Conservation (phyloP, 2,113 vertebrate genomes). For the Picathartes gymnocephalus region DNA sequence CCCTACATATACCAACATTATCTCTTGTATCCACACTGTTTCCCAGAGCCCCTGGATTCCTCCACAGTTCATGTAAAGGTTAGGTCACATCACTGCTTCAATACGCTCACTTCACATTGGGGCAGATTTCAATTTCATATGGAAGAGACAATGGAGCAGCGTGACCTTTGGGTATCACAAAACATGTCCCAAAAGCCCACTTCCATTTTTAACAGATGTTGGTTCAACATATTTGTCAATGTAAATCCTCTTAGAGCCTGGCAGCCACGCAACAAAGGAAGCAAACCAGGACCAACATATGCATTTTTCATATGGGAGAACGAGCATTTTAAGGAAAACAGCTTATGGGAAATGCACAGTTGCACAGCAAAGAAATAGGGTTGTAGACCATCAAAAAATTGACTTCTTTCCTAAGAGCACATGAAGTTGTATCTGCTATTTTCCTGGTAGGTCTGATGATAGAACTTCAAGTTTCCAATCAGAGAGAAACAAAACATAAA, state of each 20-base stretch:
- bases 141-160: slow-evolving; percentile 7
- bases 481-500: not conserved
- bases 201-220: slow-evolving; percentile 33
- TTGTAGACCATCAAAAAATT: not conserved
- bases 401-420: not conserved
- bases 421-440: not conserved
- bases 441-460: not conserved
- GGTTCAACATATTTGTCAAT: not conserved
- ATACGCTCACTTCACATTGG: not conserved
- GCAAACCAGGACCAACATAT: not conserved
- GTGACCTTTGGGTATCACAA: not conserved
- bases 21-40: not conserved
- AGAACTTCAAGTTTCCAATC: not conserved
- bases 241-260: slow-evolving; percentile 9
- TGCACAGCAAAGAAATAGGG: not conserved
- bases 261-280: not conserved
- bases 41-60: slow-evolving; percentile 39
- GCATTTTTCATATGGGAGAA: not conserved
- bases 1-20: not conserved
- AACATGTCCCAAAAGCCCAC: slow-evolving; percentile 33
- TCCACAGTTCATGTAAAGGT: slow-evolving; percentile 45
- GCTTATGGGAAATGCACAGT: not conserved
- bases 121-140: slow-evolving; percentile 14
- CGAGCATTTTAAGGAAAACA: not conserved
- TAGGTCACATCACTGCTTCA: slow-evolving; percentile 7